Evolutionary conservation across 2,797 vertebrate genomes (phyloP).

Genomic region (Pantherophis vulpinus): DNA sequence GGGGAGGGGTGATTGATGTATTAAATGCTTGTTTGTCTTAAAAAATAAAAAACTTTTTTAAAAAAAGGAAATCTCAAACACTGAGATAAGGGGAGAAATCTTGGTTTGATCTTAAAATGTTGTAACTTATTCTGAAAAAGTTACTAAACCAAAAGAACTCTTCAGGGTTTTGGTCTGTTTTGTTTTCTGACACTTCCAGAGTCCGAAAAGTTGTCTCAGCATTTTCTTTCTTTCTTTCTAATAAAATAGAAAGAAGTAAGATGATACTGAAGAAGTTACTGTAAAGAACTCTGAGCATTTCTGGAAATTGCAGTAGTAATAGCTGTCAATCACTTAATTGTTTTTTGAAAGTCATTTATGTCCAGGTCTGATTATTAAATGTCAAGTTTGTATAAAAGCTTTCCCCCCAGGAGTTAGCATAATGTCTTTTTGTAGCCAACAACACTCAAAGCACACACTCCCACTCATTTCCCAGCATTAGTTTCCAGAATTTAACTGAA

Average conservation of each 20-base stretch:
- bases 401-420: not conserved
- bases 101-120: not conserved
- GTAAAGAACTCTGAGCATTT: not conserved
- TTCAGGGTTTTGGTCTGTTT: not conserved
- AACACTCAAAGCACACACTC: not conserved
- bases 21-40: too few relatives aligned
- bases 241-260: not conserved
- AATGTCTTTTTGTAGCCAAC: conserved; percentile 6
- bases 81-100: not conserved
- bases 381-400: not conserved
- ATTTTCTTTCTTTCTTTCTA: not conserved
- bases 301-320: not conserved
- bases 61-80: not conserved
- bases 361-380: not conserved
- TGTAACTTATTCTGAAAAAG: not conserved
- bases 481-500: not conserved
- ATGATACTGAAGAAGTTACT: not conserved
- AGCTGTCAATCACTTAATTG: not conserved
- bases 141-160: not conserved
- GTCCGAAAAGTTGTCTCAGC: not conserved
- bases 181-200: not conserved
- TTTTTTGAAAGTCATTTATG: not conserved
- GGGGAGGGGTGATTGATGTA: too few relatives aligned
- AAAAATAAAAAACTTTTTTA: too few relatives aligned
- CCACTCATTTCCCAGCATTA: conserved; percentile 31